Evolutionary conservation across 2,797 vertebrate species (phyloP), one percentile per base, ranked within the genome.

Genomic region (Fistularia commersonii): DNA sequence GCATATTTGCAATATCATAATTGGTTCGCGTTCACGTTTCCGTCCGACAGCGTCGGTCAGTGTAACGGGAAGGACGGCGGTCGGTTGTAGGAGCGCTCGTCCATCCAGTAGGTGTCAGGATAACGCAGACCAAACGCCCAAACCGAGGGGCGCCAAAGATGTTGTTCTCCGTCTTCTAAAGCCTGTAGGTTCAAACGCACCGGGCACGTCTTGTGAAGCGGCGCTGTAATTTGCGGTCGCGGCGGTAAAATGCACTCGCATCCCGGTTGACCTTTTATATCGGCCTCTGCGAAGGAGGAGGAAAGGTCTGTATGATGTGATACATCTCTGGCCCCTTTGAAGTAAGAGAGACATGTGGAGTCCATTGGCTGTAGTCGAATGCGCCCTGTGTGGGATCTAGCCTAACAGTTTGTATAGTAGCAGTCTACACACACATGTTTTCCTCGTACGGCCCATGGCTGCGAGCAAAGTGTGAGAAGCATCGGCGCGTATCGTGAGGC

Each of bases 311-410:
- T 51, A 58, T 56, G 58, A 73, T 42, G 58, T 59, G 64, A 70
- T 63, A 40, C 1, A 3, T 58, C 45, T 47, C 57, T n/a, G 47
- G 65, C 50, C 58, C 32, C 58, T 77, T 84, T 83, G 76, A 77
- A 72, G 73, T 81, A 42, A 37, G 7, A 66, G 41, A 57, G 41
- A 76, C 82, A 84, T 78, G 80, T 81, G 72, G 78, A 71, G 63
- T 77, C 75, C 64, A 80, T 76, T 71, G 72, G 61, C 61, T 57
- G 56, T 48, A 69, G 78, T 61, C 47, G 52, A 61, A 63, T 6
- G 32, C 77, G 74, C 62, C 64, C 66, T 79, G 80, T 83, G 82
- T 71, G 83, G 77, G 74, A 75, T 72, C 74, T 53, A 61, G 60
- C 79, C 36, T 11, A 66, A 54, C 57, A 66, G 56, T 77, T 76